A percentile compares a stretch with the other conserved stretches of the same genome.
phyloP scores from a whole-genome alignment of 1,140 invertebrate species.

The Helicoverpa armigera region DNA sequence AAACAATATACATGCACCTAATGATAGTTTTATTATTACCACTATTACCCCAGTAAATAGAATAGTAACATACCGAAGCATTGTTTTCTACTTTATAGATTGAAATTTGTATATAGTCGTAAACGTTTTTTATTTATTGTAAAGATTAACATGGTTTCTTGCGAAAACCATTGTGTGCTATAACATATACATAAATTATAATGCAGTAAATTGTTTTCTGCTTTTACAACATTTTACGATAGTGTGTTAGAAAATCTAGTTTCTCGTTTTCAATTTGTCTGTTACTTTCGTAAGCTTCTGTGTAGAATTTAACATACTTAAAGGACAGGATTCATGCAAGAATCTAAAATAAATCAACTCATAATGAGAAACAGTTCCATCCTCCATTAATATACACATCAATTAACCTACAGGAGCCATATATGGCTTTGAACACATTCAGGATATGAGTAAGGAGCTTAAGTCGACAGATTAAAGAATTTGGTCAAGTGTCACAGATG shows the following conservation, averaged over 20 bases:
- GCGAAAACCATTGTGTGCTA: slow-evolving; percentile 29
- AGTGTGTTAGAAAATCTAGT: background rate
- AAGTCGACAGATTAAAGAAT: slow-evolving; percentile 67
- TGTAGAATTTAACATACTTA: background rate
- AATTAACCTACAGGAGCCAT: slow-evolving; percentile 49
- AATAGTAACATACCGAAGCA: slow-evolving; percentile 3
- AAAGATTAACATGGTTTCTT: slow-evolving; percentile 22
- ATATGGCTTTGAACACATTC: slow-evolving; percentile 57
- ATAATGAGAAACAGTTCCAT: slow-evolving; percentile 15
- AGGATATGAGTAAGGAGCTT: slow-evolving; percentile 62
- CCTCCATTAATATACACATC: slow-evolving; percentile 6
- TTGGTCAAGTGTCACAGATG: slow-evolving; percentile 75
- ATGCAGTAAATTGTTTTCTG: background rate
- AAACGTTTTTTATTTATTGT: slow-evolving; percentile 39
- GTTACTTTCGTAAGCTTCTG: background rate
- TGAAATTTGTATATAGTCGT: slow-evolving; percentile 20
- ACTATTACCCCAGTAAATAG: slow-evolving; percentile 9
- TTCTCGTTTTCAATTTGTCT: background rate
- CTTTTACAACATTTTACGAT: background rate
- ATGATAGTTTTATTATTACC: slow-evolving; percentile 17
- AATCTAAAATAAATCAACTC: slow-evolving; percentile 5
- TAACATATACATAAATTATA: slow-evolving; percentile 10
- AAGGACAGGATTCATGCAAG: slow-evolving; percentile 4
- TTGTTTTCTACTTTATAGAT: slow-evolving; percentile 5
- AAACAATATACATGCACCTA: background rate